phyloP scores from a whole-genome alignment of 2,113 vertebrate species.

The Cephalopholis sonnerati region DNA sequence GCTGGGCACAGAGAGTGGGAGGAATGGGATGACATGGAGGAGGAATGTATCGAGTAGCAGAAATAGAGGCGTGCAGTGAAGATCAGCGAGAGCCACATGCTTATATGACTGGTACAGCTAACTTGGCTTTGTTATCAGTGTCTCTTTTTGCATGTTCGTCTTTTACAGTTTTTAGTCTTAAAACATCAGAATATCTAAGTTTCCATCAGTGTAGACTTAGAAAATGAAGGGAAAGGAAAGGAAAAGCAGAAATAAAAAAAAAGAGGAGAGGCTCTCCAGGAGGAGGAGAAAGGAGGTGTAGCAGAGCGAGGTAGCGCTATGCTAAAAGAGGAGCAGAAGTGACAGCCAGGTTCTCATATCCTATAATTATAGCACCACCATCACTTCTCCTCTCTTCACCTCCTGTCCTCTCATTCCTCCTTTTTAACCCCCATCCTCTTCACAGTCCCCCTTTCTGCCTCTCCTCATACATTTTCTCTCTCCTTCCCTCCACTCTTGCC shows the following conservation, averaged over 20 bases:
- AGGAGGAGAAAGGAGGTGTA: background rate
- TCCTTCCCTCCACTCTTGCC: background rate
- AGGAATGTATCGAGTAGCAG: slow-evolving; percentile 10
- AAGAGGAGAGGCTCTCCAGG: background rate
- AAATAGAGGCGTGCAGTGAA: background rate
- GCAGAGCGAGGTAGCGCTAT: background rate
- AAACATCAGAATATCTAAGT: background rate
- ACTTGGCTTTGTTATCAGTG: slow-evolving; percentile 3
- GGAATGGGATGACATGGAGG: slow-evolving; percentile 22
- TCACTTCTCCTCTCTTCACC: slow-evolving; percentile 38
- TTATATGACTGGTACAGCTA: background rate
- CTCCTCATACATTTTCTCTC: background rate
- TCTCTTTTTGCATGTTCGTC: slow-evolving; percentile 4
- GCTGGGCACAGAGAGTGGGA: slow-evolving; percentile 18
- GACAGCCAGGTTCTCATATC: slow-evolving; percentile 51
- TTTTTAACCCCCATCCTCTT: slow-evolving; percentile 19
- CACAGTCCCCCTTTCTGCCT: background rate
- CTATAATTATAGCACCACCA: slow-evolving; percentile 52
- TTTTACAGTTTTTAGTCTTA: background rate
- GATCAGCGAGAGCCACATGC: background rate
- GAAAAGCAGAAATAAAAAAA: background rate
- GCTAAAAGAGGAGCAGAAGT: slow-evolving; percentile 37
- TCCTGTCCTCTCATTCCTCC: slow-evolving; percentile 28
- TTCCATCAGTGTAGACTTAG: too few relatives aligned
- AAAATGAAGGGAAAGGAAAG: background rate